Evolutionary conservation across 2,113 vertebrate species (phyloP).

Genomic region (Dipodomys ordii): DNA sequence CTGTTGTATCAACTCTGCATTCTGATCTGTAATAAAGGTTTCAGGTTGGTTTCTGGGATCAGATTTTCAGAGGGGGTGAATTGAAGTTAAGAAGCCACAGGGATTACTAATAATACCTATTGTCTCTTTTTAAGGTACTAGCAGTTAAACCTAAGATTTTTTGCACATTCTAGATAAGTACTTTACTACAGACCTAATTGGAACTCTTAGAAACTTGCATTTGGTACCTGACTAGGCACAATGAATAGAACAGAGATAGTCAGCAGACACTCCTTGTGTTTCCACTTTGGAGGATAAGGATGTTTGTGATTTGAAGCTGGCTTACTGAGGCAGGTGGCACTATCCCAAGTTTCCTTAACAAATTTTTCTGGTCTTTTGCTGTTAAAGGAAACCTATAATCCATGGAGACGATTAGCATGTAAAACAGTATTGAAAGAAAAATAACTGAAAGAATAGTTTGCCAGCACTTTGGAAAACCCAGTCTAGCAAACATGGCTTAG

Average conservation of each 20-base stretch:
- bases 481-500: neutral
- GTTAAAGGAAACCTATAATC: constrained; percentile 34
- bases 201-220: neutral
- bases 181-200: neutral
- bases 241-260: neutral
- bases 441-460: constrained; percentile 25
- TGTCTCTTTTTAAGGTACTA: too few relatives aligned
- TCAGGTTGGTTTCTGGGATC: neutral
- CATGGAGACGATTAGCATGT: neutral
- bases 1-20: neutral
- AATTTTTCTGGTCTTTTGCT: constrained; percentile 37
- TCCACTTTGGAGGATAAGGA: neutral
- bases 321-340: constrained; percentile 11
- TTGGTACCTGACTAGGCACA: neutral
- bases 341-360: neutral
- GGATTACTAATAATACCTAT: neutral
- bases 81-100: neutral
- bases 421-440: neutral
- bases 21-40: neutral
- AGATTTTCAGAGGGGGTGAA: neutral
- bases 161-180: too few relatives aligned
- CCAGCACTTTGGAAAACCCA: neutral
- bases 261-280: neutral
- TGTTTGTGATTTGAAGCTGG: neutral
- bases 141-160: too few relatives aligned